A percentile compares a stretch with the other conserved stretches of the same genome.
phyloP scores from a whole-genome alignment of 2,888 invertebrate species.

The Euplexia lucipara region DNA sequence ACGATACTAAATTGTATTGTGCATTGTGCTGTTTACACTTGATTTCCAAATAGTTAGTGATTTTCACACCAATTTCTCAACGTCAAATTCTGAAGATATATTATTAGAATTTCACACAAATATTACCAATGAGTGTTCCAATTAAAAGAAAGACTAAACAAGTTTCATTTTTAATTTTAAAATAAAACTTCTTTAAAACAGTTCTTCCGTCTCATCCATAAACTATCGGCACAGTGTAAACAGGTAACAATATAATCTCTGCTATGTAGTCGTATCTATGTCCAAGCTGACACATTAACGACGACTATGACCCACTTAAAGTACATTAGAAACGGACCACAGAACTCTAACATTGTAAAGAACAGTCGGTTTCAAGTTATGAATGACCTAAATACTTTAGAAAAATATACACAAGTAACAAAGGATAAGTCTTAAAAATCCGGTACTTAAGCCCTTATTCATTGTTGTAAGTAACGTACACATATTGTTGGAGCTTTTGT shows the following conservation, averaged over 20 bases:
- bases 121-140: background rate
- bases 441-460: slow-evolving; percentile 17
- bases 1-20: too few species aligned
- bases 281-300: slow-evolving; percentile 48
- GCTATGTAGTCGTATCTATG: slow-evolving; percentile 25
- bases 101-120: background rate
- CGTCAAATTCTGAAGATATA: background rate
- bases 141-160: background rate
- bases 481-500: slow-evolving; percentile 30
- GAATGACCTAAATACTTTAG: slow-evolving; percentile 32
- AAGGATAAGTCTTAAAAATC: slow-evolving; percentile 30
- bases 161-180: background rate
- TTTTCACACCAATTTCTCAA: background rate
- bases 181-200: slow-evolving; percentile 9
- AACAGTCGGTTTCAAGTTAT: slow-evolving; percentile 36
- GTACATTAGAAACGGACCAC: slow-evolving; percentile 41
- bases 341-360: slow-evolving; percentile 42
- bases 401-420: slow-evolving; percentile 39
- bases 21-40: too few species aligned
- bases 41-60: too few species aligned
- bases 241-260: slow-evolving; percentile 44
- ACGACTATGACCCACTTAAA: slow-evolving; percentile 45
- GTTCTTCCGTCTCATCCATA: slow-evolving; percentile 1
- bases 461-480: slow-evolving; percentile 26
- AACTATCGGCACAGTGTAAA: slow-evolving; percentile 24